These are phyloP conservation scores for Limosa lapponica DNA, from an alignment of 2,797 vertebrate species.

Conservation along the genomic window DNA sequence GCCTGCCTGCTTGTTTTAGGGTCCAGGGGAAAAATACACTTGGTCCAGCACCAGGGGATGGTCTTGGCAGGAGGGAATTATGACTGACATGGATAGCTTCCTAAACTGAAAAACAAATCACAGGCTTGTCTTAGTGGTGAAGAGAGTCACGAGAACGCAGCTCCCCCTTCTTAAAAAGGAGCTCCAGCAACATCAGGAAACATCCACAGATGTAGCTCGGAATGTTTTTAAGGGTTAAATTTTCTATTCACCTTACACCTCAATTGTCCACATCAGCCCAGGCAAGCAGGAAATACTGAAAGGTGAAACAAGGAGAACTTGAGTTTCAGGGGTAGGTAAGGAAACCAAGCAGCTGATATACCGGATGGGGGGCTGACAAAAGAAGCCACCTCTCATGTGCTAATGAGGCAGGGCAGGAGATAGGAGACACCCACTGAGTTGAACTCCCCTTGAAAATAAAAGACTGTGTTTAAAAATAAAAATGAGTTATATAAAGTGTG, in stretches of 20 bases:
- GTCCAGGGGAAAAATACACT: neutral
- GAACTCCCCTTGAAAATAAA: neutral
- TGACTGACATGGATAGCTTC: accelerated
- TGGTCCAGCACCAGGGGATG: neutral
- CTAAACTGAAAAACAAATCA: neutral
- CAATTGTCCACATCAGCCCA: neutral
- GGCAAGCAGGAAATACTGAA: neutral
- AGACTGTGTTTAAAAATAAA: neutral
- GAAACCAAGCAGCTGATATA: neutral
- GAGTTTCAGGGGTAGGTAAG: neutral
- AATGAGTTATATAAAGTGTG: neutral
- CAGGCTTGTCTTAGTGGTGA: neutral
- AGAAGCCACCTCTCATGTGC: neutral
- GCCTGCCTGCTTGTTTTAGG: neutral
- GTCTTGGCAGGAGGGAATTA: neutral
- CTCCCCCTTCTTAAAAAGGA: neutral
- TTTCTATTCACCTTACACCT: neutral
- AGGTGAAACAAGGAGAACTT: neutral
- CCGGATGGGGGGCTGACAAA: neutral
- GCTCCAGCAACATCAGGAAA: neutral
- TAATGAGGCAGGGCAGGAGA: neutral
- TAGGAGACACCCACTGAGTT: neutral
- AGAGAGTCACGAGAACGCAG: neutral
- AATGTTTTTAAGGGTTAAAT: neutral
- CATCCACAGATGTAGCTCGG: neutral